Evolutionary conservation across 2,113 vertebrate genomes (phyloP).

Genomic region (Triplophysa rosa): DNA sequence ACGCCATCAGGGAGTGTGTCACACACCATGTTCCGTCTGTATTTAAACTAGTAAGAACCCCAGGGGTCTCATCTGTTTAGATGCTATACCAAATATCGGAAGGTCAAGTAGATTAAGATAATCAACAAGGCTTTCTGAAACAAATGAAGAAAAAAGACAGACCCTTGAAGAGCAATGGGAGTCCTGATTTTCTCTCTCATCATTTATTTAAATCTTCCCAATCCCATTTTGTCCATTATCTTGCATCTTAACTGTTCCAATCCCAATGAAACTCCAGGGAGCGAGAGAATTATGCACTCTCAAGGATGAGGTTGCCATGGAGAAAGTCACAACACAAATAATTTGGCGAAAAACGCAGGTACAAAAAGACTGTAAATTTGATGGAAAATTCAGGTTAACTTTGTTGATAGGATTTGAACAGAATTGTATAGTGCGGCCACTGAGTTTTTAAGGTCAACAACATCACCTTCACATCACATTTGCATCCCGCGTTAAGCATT

Average conservation of each 20-base stretch:
- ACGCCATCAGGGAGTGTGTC: conserved; percentile 34
- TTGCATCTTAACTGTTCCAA: conserved; percentile 42
- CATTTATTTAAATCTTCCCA: conserved; percentile 56
- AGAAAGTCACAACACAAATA: conserved; percentile 45
- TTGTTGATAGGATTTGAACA: conserved; percentile 3
- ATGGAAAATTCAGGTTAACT: not conserved
- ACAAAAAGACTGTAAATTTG: too few relatives aligned
- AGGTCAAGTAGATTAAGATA: conserved; percentile 62
- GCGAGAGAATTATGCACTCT: conserved; percentile 41
- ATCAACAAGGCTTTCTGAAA: conserved; percentile 57
- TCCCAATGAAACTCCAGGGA: conserved; percentile 52
- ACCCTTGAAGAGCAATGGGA: conserved; percentile 50
- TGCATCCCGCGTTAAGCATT: conserved; percentile 18
- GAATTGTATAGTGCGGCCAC: not conserved
- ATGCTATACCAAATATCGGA: conserved; percentile 56
- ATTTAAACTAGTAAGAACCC: conserved; percentile 48
- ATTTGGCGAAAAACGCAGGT: conserved; percentile 33
- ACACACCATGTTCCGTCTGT: conserved; percentile 45
- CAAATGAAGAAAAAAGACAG: conserved; percentile 43
- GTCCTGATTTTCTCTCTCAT: conserved; percentile 55
- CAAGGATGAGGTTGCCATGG: conserved; percentile 49
- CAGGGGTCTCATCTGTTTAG: conserved; percentile 48
- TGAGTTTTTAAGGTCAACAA: not conserved
- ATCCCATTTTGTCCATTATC: conserved; percentile 51
- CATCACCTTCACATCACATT: conserved; percentile 8